Evolutionary conservation across 2,113 vertebrate genomes (phyloP), one percentile per base, ranked within the genome.

Genomic region (Polypterus senegalus): DNA sequence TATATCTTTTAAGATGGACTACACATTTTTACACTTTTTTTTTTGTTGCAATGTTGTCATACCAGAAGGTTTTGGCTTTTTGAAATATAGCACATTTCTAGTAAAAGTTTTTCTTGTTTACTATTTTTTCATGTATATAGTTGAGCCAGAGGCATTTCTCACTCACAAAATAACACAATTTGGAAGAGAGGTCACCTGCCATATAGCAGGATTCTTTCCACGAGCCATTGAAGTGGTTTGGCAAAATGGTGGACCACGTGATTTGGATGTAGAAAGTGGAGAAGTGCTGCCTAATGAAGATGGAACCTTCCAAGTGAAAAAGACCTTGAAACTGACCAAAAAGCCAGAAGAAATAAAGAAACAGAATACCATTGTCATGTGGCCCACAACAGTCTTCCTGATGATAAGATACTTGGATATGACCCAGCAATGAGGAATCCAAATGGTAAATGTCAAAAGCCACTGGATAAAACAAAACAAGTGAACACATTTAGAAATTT

Each of bases 191-290:
- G 70, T 78, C 9, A 45, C 61, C 60, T 83, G 80, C 68, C 74
- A 66, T 0, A 71, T 63, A 67, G 78, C 76, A 1, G 69, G 70
- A 7, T 82, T 81, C 71, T 79, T 70, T 27, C 82, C 80, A 3
- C 68, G 59, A 2, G 54, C 68, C 49, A 57, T 75, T 45, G 11
- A 27, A 27, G 59, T 74, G 59, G 5, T 58, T 60, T 74, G 72
- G 72, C 0, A 5, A 58, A 71, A 46, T 46, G 60, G 73, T n/a
- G 65, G 63, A 57, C 47, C 48, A 5, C 6, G 73, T 47, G 1
- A 74, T 6, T 65, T 73, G 6, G 48, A 68, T 3, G 72, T 82
- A 61, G 60, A 70, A 1, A 8, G 49, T 1, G 58, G 66, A 27
- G 69, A 74, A 57, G 65, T 67, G 58, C 64, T 76, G 49, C 71